Percentiles rank a stretch among this genome's conserved stretches.
Evolutionary conservation across 2,797 vertebrate species (phyloP).

Genomic region (Hozukius guyotensis): DNA sequence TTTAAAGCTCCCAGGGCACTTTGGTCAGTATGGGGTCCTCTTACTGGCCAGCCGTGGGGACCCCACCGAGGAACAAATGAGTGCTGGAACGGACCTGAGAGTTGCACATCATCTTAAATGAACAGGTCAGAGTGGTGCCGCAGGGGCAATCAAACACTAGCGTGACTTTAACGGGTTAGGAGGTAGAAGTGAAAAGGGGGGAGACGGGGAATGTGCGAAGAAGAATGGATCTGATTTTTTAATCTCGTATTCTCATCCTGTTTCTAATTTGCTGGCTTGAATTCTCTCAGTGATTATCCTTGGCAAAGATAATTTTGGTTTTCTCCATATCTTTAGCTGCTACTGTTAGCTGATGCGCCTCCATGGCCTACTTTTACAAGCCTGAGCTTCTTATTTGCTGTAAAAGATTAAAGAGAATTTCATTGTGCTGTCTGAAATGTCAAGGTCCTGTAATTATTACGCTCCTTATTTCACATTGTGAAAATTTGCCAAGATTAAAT

Average conservation of each 20-base stretch:
- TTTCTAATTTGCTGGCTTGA: conserved; percentile 35
- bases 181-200: background rate
- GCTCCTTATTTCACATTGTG: conserved; percentile 31
- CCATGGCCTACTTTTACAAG: conserved; percentile 55
- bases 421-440: conserved; percentile 17
- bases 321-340: conserved; percentile 38
- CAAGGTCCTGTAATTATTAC: conserved; percentile 34
- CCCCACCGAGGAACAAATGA: conserved; percentile 74
- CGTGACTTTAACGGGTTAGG: conserved; percentile 72
- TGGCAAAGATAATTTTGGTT: conserved; percentile 41
- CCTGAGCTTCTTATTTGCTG: conserved; percentile 36
- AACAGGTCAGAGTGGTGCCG: conserved; percentile 78
- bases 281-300: conserved; percentile 23
- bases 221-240: conserved; percentile 22
- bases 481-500: conserved; percentile 26
- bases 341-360: conserved; percentile 31
- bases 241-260: conserved; percentile 28
- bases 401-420: conserved; percentile 26
- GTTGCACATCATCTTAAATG: conserved; percentile 86
- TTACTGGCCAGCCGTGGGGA: conserved; percentile 69
- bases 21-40: conserved; percentile 72
- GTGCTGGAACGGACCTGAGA: conserved; percentile 73
- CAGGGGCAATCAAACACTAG: conserved; percentile 79
- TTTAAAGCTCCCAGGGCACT: conserved; percentile 80
- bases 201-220: background rate